phyloP scores from a whole-genome alignment of 2,113 vertebrate species.

The Phodopus roborovskii region DNA sequence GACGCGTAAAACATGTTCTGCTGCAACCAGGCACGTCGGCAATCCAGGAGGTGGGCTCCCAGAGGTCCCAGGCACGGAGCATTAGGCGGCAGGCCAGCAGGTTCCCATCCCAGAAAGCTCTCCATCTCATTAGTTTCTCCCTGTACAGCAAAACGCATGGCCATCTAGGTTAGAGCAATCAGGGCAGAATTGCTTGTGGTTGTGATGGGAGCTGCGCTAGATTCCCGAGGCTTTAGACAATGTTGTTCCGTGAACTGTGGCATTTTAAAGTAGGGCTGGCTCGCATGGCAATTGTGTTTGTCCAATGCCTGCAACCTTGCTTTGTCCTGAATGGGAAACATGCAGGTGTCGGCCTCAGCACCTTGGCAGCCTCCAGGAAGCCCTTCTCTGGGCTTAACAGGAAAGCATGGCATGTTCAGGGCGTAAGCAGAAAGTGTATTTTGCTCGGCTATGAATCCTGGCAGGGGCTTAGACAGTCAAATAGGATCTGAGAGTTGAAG shows the following conservation, averaged over 20 bases:
- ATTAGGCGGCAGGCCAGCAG: constrained; percentile 71
- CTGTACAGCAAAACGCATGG: constrained; percentile 40
- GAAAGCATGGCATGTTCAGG: background rate
- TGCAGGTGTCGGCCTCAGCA: constrained; percentile 40
- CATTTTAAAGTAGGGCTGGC: background rate
- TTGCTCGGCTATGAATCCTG: constrained; percentile 49
- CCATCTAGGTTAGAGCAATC: constrained; percentile 79
- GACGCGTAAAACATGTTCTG: constrained; percentile 61
- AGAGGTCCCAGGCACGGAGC: background rate
- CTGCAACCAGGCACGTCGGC: constrained; percentile 44
- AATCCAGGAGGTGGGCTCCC: constrained; percentile 60
- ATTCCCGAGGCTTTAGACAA: background rate
- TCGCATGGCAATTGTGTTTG: background rate
- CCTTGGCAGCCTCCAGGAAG: background rate
- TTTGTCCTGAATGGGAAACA: constrained; percentile 3
- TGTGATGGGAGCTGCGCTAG: constrained; percentile 33
- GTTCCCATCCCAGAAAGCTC: constrained; percentile 26
- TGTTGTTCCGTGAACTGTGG: constrained; percentile 1
- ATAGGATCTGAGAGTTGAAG: constrained; percentile 14
- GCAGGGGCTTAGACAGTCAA: constrained; percentile 44
- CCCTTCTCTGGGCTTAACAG: background rate
- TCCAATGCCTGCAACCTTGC: background rate
- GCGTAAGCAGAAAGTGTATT: background rate
- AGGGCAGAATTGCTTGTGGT: constrained; percentile 68
- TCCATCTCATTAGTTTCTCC: constrained; percentile 75